Base-by-base conservation (phyloP, 2,113 vertebrate genomes). In the Morone chrysops region DNA sequence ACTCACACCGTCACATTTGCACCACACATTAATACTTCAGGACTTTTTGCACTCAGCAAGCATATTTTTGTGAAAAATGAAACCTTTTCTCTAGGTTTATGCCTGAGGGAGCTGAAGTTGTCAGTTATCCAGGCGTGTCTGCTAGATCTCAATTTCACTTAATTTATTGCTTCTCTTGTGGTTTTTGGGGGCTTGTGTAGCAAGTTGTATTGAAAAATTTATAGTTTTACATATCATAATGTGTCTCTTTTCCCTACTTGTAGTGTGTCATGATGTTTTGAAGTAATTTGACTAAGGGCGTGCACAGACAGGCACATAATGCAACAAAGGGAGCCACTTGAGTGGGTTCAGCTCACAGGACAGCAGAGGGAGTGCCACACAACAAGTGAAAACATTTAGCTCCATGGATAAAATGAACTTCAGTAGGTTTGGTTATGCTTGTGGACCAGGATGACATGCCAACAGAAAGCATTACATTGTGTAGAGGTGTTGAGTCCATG, bases 131-230 rank as follows among this genome's bases (percentile, higher is more conserved):
- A 80, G 61, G 13, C 18, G 48, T 13, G 65, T 76, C 68, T 85
- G 88, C 82, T 65, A 69, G 80, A 67, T 81, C 83, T 89, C 88
- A 61, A n/a, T 92, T 80, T 83, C 74, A 82, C 72, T 69, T 74
- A 51, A 87, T 85, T 81, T 86, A 86, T 88, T 78, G 83, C 82
- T 57, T 41, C 69, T 50, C 89, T 80, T 69, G 75, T 69, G 78
- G 68, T 86, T 89, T 72, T 59, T 38, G 45, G 66, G 2, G 20
- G 54, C 69, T 87, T 71, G 53, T 75, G 57, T 87, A 76, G 14
- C 85, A 81, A 17, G 17, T 25, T n/a, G 40, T 4, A 69, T 78
- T 85, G 77, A 87, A 89, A 90, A 85, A 85, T 77, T 62, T 4
- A 87, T 90, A 53, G 65, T 41, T 57, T 79, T 60, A 50, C 41